Conservation (phyloP, 1,140 invertebrate species). For the Drosophila micromelanica region DNA sequence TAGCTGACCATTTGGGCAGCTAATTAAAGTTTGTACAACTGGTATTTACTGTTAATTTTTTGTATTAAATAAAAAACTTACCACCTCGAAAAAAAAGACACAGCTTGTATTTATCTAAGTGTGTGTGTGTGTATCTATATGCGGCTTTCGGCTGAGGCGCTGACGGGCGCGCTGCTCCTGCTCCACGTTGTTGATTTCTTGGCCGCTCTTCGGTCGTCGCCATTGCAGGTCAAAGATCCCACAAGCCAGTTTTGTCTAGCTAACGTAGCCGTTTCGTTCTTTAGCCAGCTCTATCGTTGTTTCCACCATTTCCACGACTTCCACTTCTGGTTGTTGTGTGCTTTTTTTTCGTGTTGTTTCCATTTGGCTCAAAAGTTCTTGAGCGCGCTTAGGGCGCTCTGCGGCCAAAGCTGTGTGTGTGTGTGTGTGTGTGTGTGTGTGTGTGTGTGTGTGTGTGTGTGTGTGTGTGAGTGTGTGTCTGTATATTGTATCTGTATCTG, state of each 20-base stretch:
- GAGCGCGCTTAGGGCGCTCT: conserved; percentile 53
- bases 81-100: conserved; percentile 52
- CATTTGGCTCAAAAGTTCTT: conserved; percentile 45
- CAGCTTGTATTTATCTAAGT: conserved; percentile 5
- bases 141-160: conserved; percentile 42
- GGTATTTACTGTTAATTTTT: conserved; percentile 81
- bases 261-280: conserved; percentile 53
- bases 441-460: conserved; percentile 20
- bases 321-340: conserved; percentile 27
- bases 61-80: conserved; percentile 64
- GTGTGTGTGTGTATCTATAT: conserved; percentile 47
- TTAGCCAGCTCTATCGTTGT: conserved; percentile 46
- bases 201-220: conserved; percentile 70
- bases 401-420: conserved; percentile 38
- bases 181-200: conserved; percentile 63
- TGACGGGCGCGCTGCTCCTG: conserved; percentile 52
- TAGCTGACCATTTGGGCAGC: conserved; percentile 23
- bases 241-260: conserved; percentile 80
- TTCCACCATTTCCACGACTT: conserved; percentile 66
- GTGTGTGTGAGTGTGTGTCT: conserved; percentile 22
- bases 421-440: conserved; percentile 6
- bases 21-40: conserved; percentile 73
- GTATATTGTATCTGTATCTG: conserved; percentile 39
- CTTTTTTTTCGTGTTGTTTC: conserved; percentile 16
- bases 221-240: conserved; percentile 80